These are phyloP conservation scores for Synergus japonicus DNA, from an alignment of 2,888 invertebrate genomes.

Conservation along the genomic window DNA sequence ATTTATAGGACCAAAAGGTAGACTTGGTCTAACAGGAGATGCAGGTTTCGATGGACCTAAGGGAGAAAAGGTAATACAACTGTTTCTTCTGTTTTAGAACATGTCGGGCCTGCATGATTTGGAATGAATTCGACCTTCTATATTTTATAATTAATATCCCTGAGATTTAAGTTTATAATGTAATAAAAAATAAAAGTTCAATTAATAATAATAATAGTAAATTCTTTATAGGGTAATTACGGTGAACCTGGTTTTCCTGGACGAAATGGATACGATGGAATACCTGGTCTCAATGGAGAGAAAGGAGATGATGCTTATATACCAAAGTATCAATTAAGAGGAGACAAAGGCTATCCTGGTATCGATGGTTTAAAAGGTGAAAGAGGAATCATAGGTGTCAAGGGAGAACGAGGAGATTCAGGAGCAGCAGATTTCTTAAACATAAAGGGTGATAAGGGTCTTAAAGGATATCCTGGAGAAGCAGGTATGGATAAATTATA, in stretches of 20 bases:
- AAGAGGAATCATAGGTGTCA: constrained; percentile 76
- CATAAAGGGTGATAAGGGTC: constrained; percentile 77
- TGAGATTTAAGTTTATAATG: too few species aligned
- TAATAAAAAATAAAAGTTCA: too few species aligned
- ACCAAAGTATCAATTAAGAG: constrained; percentile 78
- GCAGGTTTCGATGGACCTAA: constrained; percentile 79
- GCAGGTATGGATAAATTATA: constrained; percentile 66
- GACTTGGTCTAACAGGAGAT: constrained; percentile 73
- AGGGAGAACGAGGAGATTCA: constrained; percentile 77
- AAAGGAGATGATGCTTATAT: constrained; percentile 81
- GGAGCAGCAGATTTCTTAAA: constrained; percentile 68
- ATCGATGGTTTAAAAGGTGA: constrained; percentile 74
- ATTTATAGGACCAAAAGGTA: constrained; percentile 77
- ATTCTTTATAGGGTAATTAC: constrained; percentile 70
- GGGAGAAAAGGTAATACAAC: constrained; percentile 78
- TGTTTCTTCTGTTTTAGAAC: background rate
- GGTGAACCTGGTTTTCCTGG: constrained; percentile 77
- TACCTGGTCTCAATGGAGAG: constrained; percentile 77
- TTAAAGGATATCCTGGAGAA: constrained; percentile 76
- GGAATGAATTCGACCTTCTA: too few species aligned
- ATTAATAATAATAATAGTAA: background rate
- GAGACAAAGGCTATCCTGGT: constrained; percentile 74
- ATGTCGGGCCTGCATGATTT: too few species aligned
- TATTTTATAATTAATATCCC: too few species aligned
- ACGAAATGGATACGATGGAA: constrained; percentile 77